phyloP scores from a whole-genome alignment of 2,888 invertebrate species.

The Aspidiotus destructor region DNA sequence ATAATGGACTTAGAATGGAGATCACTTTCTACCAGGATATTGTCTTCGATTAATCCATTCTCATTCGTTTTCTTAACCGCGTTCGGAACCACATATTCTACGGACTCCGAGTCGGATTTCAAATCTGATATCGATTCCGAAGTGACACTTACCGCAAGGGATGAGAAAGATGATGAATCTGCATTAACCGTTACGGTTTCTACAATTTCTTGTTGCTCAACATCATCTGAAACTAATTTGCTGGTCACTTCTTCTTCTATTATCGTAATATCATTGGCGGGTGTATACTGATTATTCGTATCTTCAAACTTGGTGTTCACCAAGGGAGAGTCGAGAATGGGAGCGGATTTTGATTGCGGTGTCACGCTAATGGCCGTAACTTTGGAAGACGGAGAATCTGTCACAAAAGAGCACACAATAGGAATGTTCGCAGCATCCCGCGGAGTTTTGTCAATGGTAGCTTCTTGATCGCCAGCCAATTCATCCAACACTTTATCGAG shows the following conservation, averaged over 20 bases:
- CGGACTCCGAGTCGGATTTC: slow-evolving; percentile 10
- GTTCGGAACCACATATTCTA: neutral
- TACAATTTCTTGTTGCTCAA: neutral
- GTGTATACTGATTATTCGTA: neutral
- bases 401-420: neutral
- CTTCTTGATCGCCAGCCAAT: slow-evolving; percentile 9
- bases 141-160: slow-evolving; percentile 11
- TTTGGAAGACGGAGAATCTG: too few species aligned
- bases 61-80: neutral
- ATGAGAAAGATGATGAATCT: slow-evolving; percentile 14
- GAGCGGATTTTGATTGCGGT: too few species aligned
- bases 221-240: neutral
- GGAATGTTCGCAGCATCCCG: neutral
- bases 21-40: too few species aligned
- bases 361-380: too few species aligned
- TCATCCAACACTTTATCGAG: slow-evolving; percentile 22
- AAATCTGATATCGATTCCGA: slow-evolving; percentile 15
- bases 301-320: neutral
- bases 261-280: neutral
- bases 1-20: too few species aligned
- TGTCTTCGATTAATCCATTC: too few species aligned
- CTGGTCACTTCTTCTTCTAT: neutral
- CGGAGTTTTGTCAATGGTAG: slow-evolving; percentile 6
- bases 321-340: neutral
- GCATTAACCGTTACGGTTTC: neutral